Base-by-base conservation (phyloP, 2,888 invertebrate genomes). In the Macrosoma leucophasiata region DNA sequence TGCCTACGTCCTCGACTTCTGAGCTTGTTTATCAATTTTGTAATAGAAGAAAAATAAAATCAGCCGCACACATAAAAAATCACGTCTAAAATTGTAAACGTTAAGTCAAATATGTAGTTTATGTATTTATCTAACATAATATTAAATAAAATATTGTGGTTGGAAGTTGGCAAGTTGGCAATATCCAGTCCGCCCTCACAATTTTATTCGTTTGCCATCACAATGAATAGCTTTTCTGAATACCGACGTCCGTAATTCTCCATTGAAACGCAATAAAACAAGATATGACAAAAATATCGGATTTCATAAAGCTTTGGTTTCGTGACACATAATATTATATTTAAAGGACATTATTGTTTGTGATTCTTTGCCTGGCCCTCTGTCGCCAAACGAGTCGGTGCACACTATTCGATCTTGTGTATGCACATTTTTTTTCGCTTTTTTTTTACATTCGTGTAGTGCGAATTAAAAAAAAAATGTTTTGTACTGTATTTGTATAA, bases 251-350 rank as follows among this genome's bases (percentile, higher is more conserved):
- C 58, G 66, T 68, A 63, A 69, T 64, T 71, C 70, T 65, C 73
- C 67, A 74, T 76, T 73, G 75, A 78, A 58, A 56, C 64, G 71
- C 69, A 72, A 79, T 77, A 82, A 81, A 81, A 73, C 68, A 66
- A 76, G 79, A 82, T 84, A 84, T 85, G 85, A 84, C 84, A 85
- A 84, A 82, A 82, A 78, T 84, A 84, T 85, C 84, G 52, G 72
- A 72, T 85, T 84, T 84, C 85, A 84, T 82, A 84, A 77, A 84
- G 82, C 74, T 76, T 76, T 75, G 71, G 74, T 77, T 77, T 74
- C 76, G 69, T 76, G 75, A 78, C 75, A 73, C 63, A 72, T 81
- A 77, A 79, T 81, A 81, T 82, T 81, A 82, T 81, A 79, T 78
- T 75, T 71, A 74, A 74, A 60, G 74, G 74, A 75, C 79, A 75